Percentiles rank a stretch among this genome's conserved stretches.
Evolutionary conservation across 2,797 vertebrate species (phyloP).

Genomic region (Mus spretus): DNA sequence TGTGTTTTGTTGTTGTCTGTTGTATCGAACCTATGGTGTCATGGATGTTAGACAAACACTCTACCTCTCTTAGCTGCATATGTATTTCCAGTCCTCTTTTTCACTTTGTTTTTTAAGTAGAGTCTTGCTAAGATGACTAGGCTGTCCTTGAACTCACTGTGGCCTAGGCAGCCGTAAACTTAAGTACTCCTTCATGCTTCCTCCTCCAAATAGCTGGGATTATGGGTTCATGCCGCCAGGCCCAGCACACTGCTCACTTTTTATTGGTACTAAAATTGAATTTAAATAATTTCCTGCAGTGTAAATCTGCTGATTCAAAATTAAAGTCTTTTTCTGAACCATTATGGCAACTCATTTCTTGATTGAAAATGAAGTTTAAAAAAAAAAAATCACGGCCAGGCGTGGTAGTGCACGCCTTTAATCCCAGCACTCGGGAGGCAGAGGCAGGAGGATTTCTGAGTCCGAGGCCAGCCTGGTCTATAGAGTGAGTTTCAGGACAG

Average conservation of each 20-base stretch:
- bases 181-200: background rate
- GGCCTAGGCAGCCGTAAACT: background rate
- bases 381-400: too few relatives aligned
- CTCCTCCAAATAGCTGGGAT: background rate
- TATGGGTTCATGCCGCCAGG: background rate
- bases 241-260: background rate
- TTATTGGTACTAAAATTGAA: constrained; percentile 27
- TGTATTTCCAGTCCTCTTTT: background rate
- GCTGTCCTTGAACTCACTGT: background rate
- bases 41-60: background rate
- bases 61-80: background rate
- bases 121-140: background rate
- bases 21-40: background rate
- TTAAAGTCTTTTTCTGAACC: constrained; percentile 4
- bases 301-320: background rate
- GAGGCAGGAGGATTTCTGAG: too few relatives aligned
- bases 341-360: constrained; percentile 50
- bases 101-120: background rate
- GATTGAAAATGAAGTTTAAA: constrained; percentile 20
- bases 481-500: too few relatives aligned
- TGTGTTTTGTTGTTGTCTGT: background rate
- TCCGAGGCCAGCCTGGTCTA: too few relatives aligned
- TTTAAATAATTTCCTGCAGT: background rate
- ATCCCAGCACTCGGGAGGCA: too few relatives aligned
- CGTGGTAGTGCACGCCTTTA: too few relatives aligned